A percentile compares a stretch with the other conserved stretches of the same genome.
These are phyloP conservation scores for Pygoscelis adeliae DNA, from an alignment of 2,113 vertebrate genomes.

Conservation along the genomic window DNA sequence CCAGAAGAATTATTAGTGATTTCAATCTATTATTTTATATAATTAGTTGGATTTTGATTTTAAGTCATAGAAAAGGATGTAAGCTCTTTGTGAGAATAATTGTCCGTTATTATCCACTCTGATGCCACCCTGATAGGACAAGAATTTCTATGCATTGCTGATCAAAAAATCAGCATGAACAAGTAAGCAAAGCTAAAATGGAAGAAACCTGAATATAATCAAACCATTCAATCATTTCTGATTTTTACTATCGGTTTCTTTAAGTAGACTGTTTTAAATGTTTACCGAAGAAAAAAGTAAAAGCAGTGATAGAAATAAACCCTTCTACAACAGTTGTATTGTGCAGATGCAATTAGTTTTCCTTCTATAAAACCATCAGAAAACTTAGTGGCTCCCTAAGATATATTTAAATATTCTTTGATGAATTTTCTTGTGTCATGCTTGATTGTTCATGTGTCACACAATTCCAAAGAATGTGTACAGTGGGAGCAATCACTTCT, in stretches of 20 bases:
- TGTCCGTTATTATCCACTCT: background rate
- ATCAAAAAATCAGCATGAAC: background rate
- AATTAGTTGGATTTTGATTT: background rate
- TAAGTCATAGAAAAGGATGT: background rate
- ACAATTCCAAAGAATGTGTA: constrained; percentile 39
- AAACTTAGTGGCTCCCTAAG: constrained; percentile 48
- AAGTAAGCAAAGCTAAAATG: background rate
- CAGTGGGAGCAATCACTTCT: constrained; percentile 57
- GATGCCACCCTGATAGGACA: background rate
- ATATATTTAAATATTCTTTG: constrained; percentile 63
- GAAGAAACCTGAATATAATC: background rate
- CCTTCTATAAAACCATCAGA: constrained; percentile 57
- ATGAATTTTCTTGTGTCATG: constrained; percentile 66
- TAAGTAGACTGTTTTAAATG: background rate
- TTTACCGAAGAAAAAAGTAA: background rate
- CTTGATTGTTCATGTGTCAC: constrained; percentile 47
- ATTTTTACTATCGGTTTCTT: background rate
- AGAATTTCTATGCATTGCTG: background rate
- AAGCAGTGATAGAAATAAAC: background rate
- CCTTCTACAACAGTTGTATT: background rate
- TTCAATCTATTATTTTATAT: background rate
- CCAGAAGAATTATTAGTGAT: background rate
- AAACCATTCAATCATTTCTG: background rate
- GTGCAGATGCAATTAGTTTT: constrained; percentile 71
- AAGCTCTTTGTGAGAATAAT: background rate